Percentiles rank a stretch among this genome's conserved stretches.
These are phyloP conservation scores for Melipona quadrifasciata DNA, from an alignment of 1,140 invertebrate genomes.

Conservation along the genomic window DNA sequence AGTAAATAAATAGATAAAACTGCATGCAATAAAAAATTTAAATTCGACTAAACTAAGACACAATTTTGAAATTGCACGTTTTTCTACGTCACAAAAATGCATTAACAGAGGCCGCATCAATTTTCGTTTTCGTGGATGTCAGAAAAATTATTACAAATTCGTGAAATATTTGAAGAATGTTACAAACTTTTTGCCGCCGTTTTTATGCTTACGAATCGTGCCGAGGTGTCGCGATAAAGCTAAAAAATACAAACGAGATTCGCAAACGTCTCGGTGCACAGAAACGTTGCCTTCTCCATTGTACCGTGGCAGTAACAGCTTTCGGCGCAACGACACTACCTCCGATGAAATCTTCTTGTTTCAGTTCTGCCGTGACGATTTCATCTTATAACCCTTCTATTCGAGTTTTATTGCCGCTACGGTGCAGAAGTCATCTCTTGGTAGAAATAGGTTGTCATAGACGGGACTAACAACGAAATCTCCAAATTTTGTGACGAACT, in stretches of 20 bases:
- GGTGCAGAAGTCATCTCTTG: not conserved
- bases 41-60: not conserved
- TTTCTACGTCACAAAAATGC: no score
- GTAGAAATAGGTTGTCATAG: not conserved
- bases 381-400: not conserved
- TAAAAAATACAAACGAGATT: constrained; percentile 28
- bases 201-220: constrained; percentile 26
- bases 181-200: no score
- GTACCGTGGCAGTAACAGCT: not conserved
- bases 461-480: not conserved
- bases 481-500: not conserved
- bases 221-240: constrained; percentile 22
- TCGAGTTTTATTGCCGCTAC: constrained; percentile 8
- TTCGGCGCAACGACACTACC: not conserved
- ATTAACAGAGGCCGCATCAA: no score
- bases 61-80: no score
- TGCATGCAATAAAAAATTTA: not conserved
- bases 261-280: not conserved
- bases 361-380: not conserved
- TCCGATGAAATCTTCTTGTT: not conserved
- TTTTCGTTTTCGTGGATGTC: no score
- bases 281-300: not conserved
- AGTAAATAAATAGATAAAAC: no score
- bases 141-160: no score
- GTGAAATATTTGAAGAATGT: not conserved